These are phyloP conservation scores for Oriolus oriolus DNA, from an alignment of 2,113 vertebrate genomes.

Conservation along the genomic window DNA sequence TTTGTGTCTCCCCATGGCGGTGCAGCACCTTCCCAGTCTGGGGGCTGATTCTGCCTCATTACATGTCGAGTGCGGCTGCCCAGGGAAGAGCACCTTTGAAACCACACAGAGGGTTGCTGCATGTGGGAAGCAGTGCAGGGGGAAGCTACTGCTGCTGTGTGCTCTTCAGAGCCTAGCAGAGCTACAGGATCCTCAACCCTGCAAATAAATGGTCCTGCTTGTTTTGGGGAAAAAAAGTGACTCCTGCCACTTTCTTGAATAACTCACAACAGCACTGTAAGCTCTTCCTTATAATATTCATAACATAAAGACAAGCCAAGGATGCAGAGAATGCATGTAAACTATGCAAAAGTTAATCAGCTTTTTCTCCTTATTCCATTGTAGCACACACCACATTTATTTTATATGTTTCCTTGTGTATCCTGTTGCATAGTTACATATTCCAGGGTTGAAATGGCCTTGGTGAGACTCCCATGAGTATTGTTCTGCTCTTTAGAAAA, in stretches of 20 bases:
- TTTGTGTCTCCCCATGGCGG: not conserved
- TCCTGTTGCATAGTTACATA: not conserved
- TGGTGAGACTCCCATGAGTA: not conserved
- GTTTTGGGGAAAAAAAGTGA: not conserved
- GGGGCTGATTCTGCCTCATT: not conserved
- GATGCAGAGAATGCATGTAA: not conserved
- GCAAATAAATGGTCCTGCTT: not conserved
- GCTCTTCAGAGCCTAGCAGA: not conserved
- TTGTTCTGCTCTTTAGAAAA: not conserved
- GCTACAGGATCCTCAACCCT: not conserved
- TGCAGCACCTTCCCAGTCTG: not conserved
- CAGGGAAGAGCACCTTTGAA: not conserved
- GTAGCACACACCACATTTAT: not conserved
- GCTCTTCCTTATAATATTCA: not conserved
- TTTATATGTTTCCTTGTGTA: not conserved
- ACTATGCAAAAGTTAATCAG: not conserved
- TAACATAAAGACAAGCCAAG: not conserved
- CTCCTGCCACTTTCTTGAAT: not conserved
- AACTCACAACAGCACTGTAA: not conserved
- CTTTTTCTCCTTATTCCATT: not conserved
- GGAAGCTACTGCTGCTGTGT: not conserved
- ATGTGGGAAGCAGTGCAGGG: not conserved
- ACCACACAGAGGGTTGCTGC: not conserved
- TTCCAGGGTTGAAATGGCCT: not conserved
- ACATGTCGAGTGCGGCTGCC: rapidly evolving